phyloP scores from a whole-genome alignment of 2,797 vertebrate genomes.

The Pipistrellus pygmaeus region DNA sequence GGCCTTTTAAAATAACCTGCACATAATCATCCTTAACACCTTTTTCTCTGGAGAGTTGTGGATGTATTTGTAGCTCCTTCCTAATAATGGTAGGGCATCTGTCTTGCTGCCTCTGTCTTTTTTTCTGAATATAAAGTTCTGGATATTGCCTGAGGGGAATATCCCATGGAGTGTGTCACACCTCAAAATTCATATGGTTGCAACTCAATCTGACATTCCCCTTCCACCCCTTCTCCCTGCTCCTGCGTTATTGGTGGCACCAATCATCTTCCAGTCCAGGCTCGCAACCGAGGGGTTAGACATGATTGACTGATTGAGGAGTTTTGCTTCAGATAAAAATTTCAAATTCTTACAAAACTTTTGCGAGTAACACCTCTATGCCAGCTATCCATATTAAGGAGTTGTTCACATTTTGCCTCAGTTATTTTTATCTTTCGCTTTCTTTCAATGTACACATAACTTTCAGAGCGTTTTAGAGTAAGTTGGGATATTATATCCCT shows the following conservation, averaged over 20 bases:
- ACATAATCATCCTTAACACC: neutral
- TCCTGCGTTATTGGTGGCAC: neutral
- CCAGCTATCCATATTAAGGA: neutral
- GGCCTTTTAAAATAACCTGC: neutral
- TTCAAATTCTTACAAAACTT: slow-evolving; percentile 19
- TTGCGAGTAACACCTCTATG: neutral
- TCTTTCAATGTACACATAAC: neutral
- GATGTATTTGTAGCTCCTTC: neutral
- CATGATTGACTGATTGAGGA: neutral
- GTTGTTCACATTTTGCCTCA: neutral
- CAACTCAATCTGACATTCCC: neutral
- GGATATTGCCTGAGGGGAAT: neutral
- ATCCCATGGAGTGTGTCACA: neutral
- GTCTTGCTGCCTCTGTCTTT: neutral
- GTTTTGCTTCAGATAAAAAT: neutral
- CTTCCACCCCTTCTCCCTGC: neutral
- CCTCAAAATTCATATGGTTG: neutral
- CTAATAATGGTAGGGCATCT: neutral
- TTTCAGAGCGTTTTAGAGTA: neutral
- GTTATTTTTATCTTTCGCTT: neutral
- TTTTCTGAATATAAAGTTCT: neutral
- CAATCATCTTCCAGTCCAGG: neutral
- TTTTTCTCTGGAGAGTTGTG: neutral
- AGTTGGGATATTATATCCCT: neutral
- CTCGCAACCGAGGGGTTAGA: neutral